A percentile compares a stretch with the other conserved stretches of the same genome.
These are phyloP conservation scores for Heliocidaris erythrogramma DNA, from an alignment of 35 echinoderm and acorn worm genomes.

Conservation along the genomic window DNA sequence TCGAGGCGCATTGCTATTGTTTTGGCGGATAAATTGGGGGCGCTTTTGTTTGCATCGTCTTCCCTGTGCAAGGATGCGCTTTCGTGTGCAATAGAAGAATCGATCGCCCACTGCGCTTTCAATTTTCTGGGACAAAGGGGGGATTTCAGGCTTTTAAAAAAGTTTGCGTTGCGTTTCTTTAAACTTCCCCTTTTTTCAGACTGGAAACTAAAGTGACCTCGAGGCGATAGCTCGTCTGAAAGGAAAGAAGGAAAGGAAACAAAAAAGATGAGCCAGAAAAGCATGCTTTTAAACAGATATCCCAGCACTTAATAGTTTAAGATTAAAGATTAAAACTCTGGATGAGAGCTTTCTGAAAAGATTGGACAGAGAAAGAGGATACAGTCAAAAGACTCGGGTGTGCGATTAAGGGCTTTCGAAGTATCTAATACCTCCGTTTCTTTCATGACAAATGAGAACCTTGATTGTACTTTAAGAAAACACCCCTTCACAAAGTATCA, in stretches of 20 bases:
- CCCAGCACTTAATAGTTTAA: neutral
- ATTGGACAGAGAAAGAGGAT: neutral
- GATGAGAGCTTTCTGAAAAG: neutral
- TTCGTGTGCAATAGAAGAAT: neutral
- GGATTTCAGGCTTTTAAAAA: neutral
- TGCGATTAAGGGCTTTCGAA: conserved; percentile 1
- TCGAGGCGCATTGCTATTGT: neutral
- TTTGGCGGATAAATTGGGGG: conserved; percentile 26
- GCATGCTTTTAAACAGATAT: neutral
- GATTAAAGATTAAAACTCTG: conserved; percentile 5
- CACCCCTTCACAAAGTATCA: neutral
- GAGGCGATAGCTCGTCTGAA: neutral
- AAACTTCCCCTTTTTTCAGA: neutral
- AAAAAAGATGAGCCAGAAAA: neutral
- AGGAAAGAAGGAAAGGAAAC: neutral
- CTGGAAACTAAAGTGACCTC: neutral
- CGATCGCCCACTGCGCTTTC: conserved; percentile 27
- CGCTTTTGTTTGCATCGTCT: conserved; percentile 4
- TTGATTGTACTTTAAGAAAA: neutral
- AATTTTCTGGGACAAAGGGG: conserved; percentile 24
- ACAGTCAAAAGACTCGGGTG: neutral
- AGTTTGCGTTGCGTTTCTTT: conserved; percentile 2
- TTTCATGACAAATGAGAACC: neutral
- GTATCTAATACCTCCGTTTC: neutral
- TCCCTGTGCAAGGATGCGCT: neutral